Conservation (phyloP, 2,888 invertebrate genomes). For the Pelosia muscerda region DNA sequence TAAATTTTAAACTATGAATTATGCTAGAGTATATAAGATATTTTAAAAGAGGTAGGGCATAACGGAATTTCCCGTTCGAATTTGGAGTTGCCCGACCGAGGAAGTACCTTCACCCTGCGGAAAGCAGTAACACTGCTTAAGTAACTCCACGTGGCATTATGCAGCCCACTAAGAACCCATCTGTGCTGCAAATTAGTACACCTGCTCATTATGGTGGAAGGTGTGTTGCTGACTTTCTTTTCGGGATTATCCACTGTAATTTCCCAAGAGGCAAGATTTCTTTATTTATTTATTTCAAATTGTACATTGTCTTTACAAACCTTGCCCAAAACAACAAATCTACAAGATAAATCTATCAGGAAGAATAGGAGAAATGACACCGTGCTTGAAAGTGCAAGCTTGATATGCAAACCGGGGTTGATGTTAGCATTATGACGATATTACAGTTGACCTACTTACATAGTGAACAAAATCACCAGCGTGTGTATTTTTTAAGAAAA, state of each 20-base stretch:
- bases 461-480: no score
- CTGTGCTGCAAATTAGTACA: neutral
- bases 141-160: neutral
- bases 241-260: neutral
- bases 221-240: neutral
- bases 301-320: no score
- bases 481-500: no score
- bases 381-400: neutral
- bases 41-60: constrained; percentile 11
- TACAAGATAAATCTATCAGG: neutral
- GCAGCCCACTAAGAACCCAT: neutral
- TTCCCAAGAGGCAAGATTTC: no score
- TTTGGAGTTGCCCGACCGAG: neutral
- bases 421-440: neutral
- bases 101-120: constrained; percentile 5
- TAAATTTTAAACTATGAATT: constrained; percentile 3
- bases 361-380: neutral
- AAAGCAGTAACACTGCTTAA: neutral
- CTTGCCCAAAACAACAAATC: no score
- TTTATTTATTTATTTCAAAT: no score
- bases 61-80: constrained; percentile 12
- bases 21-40: constrained; percentile 2
- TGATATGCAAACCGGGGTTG: neutral
- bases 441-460: neutral
- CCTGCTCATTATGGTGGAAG: neutral